Evolutionary conservation across 2,113 vertebrate species (phyloP).

Genomic region (Numenius arquata): DNA sequence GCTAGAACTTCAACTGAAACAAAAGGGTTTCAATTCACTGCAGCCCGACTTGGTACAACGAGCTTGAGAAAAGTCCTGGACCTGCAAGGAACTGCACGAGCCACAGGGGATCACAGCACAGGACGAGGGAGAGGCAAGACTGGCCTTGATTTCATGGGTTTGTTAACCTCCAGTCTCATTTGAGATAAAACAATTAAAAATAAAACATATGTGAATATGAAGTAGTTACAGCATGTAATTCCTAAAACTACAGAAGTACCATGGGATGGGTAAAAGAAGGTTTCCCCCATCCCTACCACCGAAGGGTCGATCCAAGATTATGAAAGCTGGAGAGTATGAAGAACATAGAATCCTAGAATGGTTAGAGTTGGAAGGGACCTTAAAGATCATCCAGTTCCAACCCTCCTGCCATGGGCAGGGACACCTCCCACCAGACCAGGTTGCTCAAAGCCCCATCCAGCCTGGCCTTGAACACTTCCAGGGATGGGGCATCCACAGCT

Average conservation of each 20-base stretch:
- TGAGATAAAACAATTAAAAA: background rate
- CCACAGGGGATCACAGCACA: background rate
- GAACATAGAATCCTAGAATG: background rate
- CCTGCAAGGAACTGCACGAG: background rate
- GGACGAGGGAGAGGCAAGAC: background rate
- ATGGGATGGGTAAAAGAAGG: background rate
- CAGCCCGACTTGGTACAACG: background rate
- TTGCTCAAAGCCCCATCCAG: too few relatives aligned
- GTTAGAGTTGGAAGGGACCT: too few relatives aligned
- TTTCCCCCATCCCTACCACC: background rate
- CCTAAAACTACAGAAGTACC: background rate
- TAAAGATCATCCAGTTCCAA: too few relatives aligned
- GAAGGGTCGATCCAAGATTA: rapidly evolving
- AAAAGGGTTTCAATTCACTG: background rate
- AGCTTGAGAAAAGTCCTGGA: background rate
- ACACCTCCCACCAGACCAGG: too few relatives aligned
- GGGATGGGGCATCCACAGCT: too few relatives aligned
- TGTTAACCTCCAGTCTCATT: background rate
- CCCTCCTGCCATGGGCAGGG: too few relatives aligned
- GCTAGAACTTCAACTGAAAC: background rate
- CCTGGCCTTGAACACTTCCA: too few relatives aligned
- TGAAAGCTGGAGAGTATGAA: background rate
- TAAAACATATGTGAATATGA: background rate
- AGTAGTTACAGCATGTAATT: background rate
- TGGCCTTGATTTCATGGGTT: background rate